Evolutionary conservation across 2,888 invertebrate species (phyloP), one percentile per base, ranked within the genome.

Genomic region (Papilio gigon): DNA sequence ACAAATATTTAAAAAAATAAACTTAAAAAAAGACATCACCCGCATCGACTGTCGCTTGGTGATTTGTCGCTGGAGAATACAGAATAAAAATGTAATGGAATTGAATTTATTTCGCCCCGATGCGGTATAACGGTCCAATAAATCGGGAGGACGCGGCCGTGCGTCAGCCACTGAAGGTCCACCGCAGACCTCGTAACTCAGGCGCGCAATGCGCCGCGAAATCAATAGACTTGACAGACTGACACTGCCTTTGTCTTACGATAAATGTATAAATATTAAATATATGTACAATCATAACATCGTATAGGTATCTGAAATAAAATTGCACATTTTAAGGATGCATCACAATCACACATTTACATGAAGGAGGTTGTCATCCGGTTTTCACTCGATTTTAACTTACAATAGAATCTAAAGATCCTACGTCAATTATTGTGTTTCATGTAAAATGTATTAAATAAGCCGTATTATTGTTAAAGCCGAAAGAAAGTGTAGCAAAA

Each of bases 151-250:
- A 84, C 81, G 84, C 81, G 83, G 82, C 82, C 79, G 81, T 84
- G 80, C 84, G 86, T 87, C 86, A 85, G 81, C 1, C 30, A n/a
- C 12, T 11, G 30, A 3, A 30, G 83, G 84, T 85, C 84, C 85
- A 85, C 86, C 87, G 83, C 89, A 85, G 81, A 72, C 78, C 72
- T 81, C 83, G 85, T 91, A 90, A 88, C 83, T 90, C 88, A 86
- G 79, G 77, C 76, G 83, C 73, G 81, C 90, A 89, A 90, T 90
- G 90, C 86, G 79, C 88, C 90, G 89, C 87, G 89, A 90, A 90
- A 90, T 91, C 89, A 89, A 90, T 88, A 90, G 84, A 86, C 80
- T 82, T 81, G 83, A 81, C 82, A 81, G 77, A 78, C 82, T 81
- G 83, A 81, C 82, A 81, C 76, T 53, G 65, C 63, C 53, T 67